A percentile compares a stretch with the other conserved stretches of the same genome.
These are phyloP conservation scores for Falco naumanni DNA, from an alignment of 2,797 vertebrate genomes.

Conservation along the genomic window DNA sequence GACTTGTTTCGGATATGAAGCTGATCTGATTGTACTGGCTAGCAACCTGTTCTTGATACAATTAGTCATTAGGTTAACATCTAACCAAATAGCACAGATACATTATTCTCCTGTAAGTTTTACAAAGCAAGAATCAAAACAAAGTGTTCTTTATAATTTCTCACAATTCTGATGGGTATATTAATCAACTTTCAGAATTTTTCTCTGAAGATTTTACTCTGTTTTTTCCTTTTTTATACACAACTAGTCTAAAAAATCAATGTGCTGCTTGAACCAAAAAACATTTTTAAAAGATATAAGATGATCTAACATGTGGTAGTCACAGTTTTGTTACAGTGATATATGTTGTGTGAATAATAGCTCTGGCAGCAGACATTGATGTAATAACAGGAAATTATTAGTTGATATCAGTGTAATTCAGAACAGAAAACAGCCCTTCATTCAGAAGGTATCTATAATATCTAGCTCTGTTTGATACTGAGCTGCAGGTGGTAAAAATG, in stretches of 20 bases:
- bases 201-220: background rate
- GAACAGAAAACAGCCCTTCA: background rate
- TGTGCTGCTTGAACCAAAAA: background rate
- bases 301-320: background rate
- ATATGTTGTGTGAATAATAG: background rate
- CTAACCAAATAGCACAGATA: background rate
- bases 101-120: background rate
- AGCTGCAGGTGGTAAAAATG: constrained; percentile 14
- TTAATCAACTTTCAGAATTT: background rate
- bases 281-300: background rate
- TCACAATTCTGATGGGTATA: background rate
- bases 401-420: background rate
- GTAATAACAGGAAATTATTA: background rate
- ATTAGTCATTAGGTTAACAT: too few species aligned
- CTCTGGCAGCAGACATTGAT: background rate
- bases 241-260: background rate
- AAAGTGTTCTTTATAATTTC: background rate
- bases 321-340: background rate
- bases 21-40: background rate
- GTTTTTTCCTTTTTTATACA: background rate
- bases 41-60: background rate
- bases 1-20: background rate
- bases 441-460: background rate
- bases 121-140: background rate
- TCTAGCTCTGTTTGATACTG: constrained; percentile 24